Percentiles rank a stretch among this genome's conserved stretches.
These are phyloP conservation scores for Pitangus sulphuratus DNA, from an alignment of 2,797 vertebrate species.

Conservation along the genomic window DNA sequence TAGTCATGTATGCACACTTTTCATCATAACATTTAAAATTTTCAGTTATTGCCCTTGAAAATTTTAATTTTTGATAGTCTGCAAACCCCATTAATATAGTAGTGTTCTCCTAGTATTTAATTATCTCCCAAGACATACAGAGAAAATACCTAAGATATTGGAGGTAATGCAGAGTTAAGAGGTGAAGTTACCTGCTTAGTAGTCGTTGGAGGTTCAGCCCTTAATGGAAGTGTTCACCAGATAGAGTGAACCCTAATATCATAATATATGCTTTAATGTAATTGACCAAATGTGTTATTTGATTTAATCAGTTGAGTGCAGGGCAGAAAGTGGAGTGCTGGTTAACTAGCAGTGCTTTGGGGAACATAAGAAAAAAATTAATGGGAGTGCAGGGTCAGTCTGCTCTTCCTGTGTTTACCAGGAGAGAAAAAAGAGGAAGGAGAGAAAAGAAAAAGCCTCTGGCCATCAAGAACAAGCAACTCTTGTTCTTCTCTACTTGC, in stretches of 20 bases:
- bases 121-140: neutral
- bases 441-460: neutral
- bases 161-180: neutral
- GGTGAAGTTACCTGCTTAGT: neutral
- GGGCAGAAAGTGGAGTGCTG: neutral
- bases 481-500: neutral
- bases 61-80: conserved; percentile 17
- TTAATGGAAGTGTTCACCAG: neutral
- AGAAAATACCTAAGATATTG: neutral
- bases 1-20: neutral
- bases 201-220: neutral
- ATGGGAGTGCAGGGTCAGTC: neutral
- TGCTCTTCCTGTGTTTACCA: neutral
- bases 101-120: neutral
- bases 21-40: neutral
- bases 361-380: neutral
- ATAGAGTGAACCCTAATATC: neutral
- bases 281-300: neutral
- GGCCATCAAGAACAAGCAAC: neutral
- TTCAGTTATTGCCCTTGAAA: neutral
- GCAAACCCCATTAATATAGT: neutral
- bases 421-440: neutral
- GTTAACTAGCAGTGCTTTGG: neutral
- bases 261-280: neutral
- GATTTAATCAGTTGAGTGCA: neutral